These are phyloP conservation scores for Dysdera silvatica DNA, from an alignment of 1,140 invertebrate genomes.

Conservation along the genomic window DNA sequence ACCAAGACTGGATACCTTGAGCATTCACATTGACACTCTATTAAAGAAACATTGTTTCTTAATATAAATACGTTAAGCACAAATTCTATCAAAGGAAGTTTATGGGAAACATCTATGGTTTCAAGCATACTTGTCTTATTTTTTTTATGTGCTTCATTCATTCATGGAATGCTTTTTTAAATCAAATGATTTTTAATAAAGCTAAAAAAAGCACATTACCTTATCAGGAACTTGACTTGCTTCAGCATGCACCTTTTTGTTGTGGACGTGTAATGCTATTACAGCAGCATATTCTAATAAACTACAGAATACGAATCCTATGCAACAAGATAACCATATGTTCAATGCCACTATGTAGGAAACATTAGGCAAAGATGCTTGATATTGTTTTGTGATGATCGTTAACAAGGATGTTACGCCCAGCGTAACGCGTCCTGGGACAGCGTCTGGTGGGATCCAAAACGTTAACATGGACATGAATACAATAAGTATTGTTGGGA, in stretches of 20 bases:
- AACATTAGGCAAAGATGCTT: slow-evolving; percentile 21
- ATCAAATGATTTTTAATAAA: not conserved
- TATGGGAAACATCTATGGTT: not conserved
- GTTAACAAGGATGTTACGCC: slow-evolving; percentile 24
- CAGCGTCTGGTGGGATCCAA: slow-evolving; percentile 40
- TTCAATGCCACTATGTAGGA: slow-evolving; percentile 58
- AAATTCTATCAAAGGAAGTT: not conserved
- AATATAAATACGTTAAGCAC: not conserved
- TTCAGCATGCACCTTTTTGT: not conserved
- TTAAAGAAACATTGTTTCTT: not conserved
- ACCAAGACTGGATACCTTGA: not conserved
- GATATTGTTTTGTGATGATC: slow-evolving; percentile 29
- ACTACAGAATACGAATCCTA: slow-evolving; percentile 74
- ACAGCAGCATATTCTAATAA: slow-evolving; percentile 53
- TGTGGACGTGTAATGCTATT: slow-evolving; percentile 6
- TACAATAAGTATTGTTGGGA: slow-evolving; percentile 40
- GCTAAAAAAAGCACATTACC: not conserved
- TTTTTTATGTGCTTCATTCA: not conserved
- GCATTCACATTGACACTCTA: not conserved
- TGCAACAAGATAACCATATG: slow-evolving; percentile 77
- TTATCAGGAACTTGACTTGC: not conserved
- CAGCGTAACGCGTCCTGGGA: slow-evolving; percentile 37
- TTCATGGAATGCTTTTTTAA: not conserved
- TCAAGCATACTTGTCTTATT: not conserved
- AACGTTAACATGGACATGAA: slow-evolving; percentile 42